Percentiles rank a stretch among this genome's conserved stretches.
Evolutionary conservation across 2,888 invertebrate species (phyloP).

Genomic region (Oscheius myriophilus): DNA sequence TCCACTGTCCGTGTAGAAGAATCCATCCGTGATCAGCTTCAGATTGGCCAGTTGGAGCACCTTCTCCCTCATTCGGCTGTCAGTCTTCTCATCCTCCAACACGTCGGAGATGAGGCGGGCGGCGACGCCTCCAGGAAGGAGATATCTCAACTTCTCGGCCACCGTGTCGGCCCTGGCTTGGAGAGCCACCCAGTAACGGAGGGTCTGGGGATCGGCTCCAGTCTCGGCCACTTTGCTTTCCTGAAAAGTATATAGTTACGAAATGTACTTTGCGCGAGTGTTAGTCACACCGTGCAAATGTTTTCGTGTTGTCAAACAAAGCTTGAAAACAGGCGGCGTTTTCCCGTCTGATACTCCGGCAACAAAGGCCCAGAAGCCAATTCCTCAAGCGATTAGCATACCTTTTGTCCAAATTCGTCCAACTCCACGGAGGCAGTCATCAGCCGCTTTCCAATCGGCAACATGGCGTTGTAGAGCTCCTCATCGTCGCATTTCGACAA

Average conservation of each 20-base stretch:
- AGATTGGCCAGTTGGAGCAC: conserved; percentile 86
- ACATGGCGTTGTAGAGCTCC: conserved; percentile 46
- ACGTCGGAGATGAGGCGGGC: conserved; percentile 81
- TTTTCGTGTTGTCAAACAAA: too few relatives aligned
- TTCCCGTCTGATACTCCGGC: too few relatives aligned
- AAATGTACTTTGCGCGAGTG: too few relatives aligned
- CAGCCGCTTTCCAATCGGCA: conserved; percentile 54
- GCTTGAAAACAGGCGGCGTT: too few relatives aligned
- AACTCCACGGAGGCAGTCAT: conserved; percentile 55
- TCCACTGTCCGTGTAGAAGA: conserved; percentile 47
- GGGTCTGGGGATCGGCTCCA: conserved; percentile 37
- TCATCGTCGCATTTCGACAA: conserved; percentile 55
- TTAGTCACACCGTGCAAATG: too few relatives aligned
- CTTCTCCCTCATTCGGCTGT: conserved; percentile 74
- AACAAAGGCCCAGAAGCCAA: too few relatives aligned
- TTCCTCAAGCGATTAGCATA: conserved; percentile 23
- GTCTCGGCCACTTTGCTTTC: conserved; percentile 39
- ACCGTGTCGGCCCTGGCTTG: conserved; percentile 57
- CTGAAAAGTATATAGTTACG: neutral
- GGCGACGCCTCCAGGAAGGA: conserved; percentile 84
- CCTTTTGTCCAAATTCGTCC: conserved; percentile 55
- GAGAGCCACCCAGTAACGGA: conserved; percentile 57
- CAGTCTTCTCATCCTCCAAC: conserved; percentile 75
- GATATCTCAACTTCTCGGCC: conserved; percentile 59
- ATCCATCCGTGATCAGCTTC: conserved; percentile 79